Evolutionary conservation across 1,140 invertebrate species (phyloP).

Genomic region (Apis cerana): DNA sequence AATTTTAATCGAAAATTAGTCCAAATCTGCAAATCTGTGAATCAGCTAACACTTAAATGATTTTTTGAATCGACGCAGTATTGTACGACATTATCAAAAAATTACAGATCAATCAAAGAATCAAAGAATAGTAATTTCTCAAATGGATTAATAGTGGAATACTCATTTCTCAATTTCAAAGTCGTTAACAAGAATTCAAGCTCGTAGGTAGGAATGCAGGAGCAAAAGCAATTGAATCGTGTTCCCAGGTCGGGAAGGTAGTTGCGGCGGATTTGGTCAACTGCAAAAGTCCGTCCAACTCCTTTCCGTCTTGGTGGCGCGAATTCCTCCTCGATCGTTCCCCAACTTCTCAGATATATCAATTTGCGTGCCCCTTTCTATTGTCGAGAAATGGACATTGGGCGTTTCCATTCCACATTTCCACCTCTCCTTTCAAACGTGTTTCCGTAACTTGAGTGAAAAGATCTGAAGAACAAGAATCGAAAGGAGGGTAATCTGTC

Average conservation of each 20-base stretch:
- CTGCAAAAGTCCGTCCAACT: slow-evolving; percentile 83
- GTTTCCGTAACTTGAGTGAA: too few species aligned
- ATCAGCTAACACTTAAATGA: too few species aligned
- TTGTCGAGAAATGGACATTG: not conserved
- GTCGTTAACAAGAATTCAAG: not conserved
- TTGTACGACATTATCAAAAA: too few species aligned
- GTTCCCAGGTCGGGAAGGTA: slow-evolving; percentile 83
- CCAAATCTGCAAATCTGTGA: too few species aligned
- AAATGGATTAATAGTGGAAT: not conserved
- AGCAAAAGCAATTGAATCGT: slow-evolving; percentile 17
- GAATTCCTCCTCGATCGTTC: slow-evolving; percentile 64
- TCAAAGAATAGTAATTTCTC: too few species aligned
- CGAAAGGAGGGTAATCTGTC: too few species aligned
- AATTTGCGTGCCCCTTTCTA: not conserved
- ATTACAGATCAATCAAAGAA: too few species aligned
- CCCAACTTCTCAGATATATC: slow-evolving; percentile 4
- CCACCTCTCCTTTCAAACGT: too few species aligned
- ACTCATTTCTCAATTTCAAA: not conserved
- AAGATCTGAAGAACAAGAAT: too few species aligned
- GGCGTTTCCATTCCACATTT: not conserved
- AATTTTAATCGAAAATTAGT: too few species aligned
- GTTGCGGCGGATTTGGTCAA: slow-evolving; percentile 84
- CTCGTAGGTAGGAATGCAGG: not conserved
- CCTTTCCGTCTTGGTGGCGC: slow-evolving; percentile 82
- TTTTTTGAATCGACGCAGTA: too few species aligned